phyloP scores from a whole-genome alignment of 2,888 invertebrate species.

The Lagria hirta region DNA sequence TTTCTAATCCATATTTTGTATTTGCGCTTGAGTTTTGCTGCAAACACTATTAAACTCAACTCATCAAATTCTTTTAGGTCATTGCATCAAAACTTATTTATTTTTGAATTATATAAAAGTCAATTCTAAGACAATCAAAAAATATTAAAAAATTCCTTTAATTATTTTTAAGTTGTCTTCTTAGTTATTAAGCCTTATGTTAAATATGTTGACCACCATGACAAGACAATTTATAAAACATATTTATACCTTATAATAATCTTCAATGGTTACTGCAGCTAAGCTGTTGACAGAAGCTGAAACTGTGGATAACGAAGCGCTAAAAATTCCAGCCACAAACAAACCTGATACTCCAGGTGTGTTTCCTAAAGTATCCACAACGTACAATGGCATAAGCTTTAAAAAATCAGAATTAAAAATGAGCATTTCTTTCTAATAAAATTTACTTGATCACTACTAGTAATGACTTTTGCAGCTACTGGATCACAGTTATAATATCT shows the following conservation, averaged over 20 bases:
- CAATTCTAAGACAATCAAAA: too few relatives aligned
- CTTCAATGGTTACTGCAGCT: conserved; percentile 83
- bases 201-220: conserved; percentile 4
- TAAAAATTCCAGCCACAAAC: conserved; percentile 89
- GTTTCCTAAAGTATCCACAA: conserved; percentile 71
- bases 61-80: too few relatives aligned
- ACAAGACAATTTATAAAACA: conserved; percentile 3
- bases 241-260: conserved; percentile 66
- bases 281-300: conserved; percentile 90
- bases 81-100: too few relatives aligned
- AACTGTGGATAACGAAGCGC: conserved; percentile 87
- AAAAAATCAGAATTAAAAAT: conserved; percentile 23
- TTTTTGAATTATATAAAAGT: too few relatives aligned
- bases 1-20: too few relatives aligned
- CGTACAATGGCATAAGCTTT: conserved; percentile 73
- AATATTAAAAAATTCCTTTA: too few relatives aligned
- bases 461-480: conserved; percentile 61
- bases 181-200: not conserved
- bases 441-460: conserved; percentile 66
- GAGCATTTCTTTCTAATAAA: not conserved
- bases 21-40: too few relatives aligned
- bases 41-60: too few relatives aligned
- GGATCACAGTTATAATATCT: conserved; percentile 85
- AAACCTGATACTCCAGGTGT: conserved; percentile 83
- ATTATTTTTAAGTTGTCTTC: too few relatives aligned